phyloP scores from a whole-genome alignment of 2,888 invertebrate genomes.

The Pelosia muscerda region DNA sequence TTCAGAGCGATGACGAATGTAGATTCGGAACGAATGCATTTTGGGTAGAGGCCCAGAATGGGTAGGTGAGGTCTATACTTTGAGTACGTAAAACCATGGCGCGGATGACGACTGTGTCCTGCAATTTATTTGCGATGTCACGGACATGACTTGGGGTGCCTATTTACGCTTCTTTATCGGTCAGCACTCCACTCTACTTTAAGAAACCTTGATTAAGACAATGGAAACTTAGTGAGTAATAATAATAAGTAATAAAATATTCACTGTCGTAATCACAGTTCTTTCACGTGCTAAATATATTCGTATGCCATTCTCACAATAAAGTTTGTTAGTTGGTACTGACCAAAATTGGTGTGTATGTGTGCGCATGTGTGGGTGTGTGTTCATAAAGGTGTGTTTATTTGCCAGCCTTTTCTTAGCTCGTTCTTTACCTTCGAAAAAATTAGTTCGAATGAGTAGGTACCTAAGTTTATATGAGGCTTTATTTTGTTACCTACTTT shows the following conservation, averaged over 20 bases:
- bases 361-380: too few relatives aligned
- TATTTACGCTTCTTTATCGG: not conserved
- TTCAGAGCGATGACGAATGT: too few relatives aligned
- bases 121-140: too few relatives aligned
- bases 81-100: too few relatives aligned
- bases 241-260: not conserved
- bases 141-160: too few relatives aligned
- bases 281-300: not conserved
- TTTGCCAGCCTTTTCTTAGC: not conserved
- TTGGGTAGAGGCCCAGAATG: too few relatives aligned
- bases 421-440: not conserved
- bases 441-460: too few relatives aligned
- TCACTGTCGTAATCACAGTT: not conserved
- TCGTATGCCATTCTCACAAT: not conserved
- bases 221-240: not conserved
- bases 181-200: not conserved
- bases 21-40: too few relatives aligned
- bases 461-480: not conserved
- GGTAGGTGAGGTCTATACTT: too few relatives aligned
- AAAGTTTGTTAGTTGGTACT: not conserved
- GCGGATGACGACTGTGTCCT: too few relatives aligned
- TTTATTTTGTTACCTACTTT: too few relatives aligned
- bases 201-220: not conserved
- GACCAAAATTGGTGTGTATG: too few relatives aligned
- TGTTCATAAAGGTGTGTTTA: not conserved